Percentiles rank a stretch among this genome's conserved stretches.
Evolutionary conservation across 2,797 vertebrate genomes (phyloP).

Genomic region (Oreonectes daqikongensis): DNA sequence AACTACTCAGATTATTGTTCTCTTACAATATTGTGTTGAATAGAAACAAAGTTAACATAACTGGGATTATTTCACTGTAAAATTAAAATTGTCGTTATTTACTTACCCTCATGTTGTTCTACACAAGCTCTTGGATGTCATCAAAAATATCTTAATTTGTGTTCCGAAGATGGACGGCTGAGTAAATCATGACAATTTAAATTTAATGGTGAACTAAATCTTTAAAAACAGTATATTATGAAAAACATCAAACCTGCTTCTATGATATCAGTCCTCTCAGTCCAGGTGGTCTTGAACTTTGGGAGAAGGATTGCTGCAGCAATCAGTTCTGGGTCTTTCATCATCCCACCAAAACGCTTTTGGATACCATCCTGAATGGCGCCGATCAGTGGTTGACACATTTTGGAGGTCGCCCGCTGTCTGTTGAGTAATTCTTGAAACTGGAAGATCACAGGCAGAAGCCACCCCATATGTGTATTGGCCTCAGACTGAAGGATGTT

Average conservation of each 20-base stretch:
- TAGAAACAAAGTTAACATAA: not conserved
- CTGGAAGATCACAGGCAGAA: constrained; percentile 39
- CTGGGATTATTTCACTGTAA: not conserved
- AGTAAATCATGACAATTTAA: no score
- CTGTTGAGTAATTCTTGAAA: constrained; percentile 35
- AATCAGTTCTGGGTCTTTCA: constrained; percentile 42
- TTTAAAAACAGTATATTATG: no score
- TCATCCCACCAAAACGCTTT: constrained; percentile 41
- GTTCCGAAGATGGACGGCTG: no score
- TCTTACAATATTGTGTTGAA: no score
- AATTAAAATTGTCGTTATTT: constrained; percentile 24
- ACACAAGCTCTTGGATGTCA: no score
- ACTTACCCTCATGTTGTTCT: no score
- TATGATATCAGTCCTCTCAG: constrained; percentile 35
- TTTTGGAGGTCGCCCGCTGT: constrained; percentile 21
- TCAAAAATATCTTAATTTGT: no score
- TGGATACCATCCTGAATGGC: constrained; percentile 41
- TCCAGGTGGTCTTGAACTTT: constrained; percentile 46
- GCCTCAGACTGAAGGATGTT: constrained; percentile 48
- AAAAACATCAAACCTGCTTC: constrained; percentile 44
- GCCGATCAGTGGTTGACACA: constrained; percentile 38
- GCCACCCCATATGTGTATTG: constrained; percentile 40
- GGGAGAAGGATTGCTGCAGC: constrained; percentile 44
- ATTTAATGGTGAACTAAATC: no score
- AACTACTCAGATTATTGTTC: not conserved